phyloP scores from a whole-genome alignment of 1,140 invertebrate species.

The Brachionus rotundiformis region DNA sequence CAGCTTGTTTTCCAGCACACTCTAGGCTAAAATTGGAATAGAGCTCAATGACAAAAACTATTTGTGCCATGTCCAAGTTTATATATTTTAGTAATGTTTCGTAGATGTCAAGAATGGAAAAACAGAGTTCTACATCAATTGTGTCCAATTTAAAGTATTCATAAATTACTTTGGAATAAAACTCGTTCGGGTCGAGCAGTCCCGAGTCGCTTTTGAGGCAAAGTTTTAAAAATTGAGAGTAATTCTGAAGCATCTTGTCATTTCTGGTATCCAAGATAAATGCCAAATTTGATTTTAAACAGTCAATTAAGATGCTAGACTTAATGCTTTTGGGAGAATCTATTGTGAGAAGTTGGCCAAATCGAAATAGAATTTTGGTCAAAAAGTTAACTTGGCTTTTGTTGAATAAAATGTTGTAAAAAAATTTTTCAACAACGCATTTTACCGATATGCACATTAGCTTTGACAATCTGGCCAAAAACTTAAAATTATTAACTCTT shows the following conservation, averaged over 20 bases:
- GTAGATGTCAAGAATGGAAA: background rate
- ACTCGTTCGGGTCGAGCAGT: background rate
- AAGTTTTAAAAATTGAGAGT: background rate
- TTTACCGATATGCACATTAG: constrained; percentile 24
- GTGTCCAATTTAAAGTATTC: background rate
- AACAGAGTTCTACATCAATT: background rate
- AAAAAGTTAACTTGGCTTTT: background rate
- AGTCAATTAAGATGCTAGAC: background rate
- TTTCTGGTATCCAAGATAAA: background rate
- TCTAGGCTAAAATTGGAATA: background rate
- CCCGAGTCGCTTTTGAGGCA: background rate
- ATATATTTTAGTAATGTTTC: background rate
- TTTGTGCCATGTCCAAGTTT: background rate
- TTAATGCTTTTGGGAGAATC: background rate
- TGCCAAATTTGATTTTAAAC: background rate
- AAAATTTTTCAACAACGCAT: background rate
- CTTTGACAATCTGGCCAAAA: background rate
- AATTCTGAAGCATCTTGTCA: constrained; percentile 41
- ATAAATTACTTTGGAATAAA: background rate
- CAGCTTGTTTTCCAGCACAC: background rate
- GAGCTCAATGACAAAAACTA: background rate
- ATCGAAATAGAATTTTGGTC: background rate
- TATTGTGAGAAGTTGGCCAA: background rate
- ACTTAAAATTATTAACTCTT: too few species aligned
- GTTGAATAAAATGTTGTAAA: background rate